Conservation (phyloP, 30 jellyfish, hydroid and myxozoan species). For the Hydractinia symbiolongicarpus region DNA sequence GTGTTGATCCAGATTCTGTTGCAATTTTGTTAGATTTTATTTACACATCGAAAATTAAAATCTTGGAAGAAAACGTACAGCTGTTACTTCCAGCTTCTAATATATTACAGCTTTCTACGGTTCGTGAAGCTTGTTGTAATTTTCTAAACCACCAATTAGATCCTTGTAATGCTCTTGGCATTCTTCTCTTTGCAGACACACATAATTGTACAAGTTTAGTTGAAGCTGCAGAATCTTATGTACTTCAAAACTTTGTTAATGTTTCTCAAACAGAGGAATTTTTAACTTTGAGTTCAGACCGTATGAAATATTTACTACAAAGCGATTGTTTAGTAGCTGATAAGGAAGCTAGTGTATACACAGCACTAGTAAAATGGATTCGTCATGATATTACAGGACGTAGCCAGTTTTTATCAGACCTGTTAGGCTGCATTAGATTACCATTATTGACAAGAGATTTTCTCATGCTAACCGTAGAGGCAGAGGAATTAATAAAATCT, state of each 20-base stretch:
- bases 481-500: slow-evolving; percentile 57
- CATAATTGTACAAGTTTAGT: slow-evolving; percentile 51
- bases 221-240: slow-evolving; percentile 37
- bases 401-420: slow-evolving; percentile 42
- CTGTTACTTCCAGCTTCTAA: slow-evolving; percentile 61
- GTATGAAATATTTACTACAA: slow-evolving; percentile 39
- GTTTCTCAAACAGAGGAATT: slow-evolving; percentile 69
- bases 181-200: slow-evolving; percentile 68
- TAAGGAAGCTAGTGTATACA: slow-evolving; percentile 62
- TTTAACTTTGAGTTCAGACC: slow-evolving; percentile 29
- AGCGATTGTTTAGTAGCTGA: slow-evolving; percentile 51
- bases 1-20: slow-evolving; percentile 60
- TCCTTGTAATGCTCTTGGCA: slow-evolving; percentile 74
- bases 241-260: slow-evolving; percentile 46
- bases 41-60: slow-evolving; percentile 59
- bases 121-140: slow-evolving; percentile 60
- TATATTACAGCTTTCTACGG: slow-evolving; percentile 59
- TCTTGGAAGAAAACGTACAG: slow-evolving; percentile 75
- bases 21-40: slow-evolving; percentile 51
- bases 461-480: slow-evolving; percentile 80
- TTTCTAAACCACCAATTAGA: slow-evolving; percentile 63
- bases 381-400: slow-evolving; percentile 41
- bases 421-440: slow-evolving; percentile 47
- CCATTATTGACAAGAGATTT: slow-evolving; percentile 70
- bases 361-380: slow-evolving; percentile 67